phyloP scores from a whole-genome alignment of 2,797 vertebrate species.

The Sebastes miniatus region DNA sequence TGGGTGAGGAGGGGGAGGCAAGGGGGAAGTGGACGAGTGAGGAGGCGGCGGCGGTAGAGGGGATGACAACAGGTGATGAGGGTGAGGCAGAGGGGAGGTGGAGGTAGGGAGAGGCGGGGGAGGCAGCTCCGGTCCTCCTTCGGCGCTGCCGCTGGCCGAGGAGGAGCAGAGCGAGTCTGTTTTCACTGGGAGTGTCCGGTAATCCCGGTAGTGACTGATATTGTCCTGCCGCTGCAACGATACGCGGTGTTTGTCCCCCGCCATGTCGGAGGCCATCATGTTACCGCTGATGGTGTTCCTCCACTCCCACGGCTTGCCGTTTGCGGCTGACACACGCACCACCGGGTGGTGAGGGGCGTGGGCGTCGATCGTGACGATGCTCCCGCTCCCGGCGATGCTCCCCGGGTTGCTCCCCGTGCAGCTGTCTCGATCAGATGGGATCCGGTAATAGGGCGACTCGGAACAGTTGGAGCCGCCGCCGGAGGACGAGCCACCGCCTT shows the following conservation, averaged over 20 bases:
- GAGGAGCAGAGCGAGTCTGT: slow-evolving; percentile 86
- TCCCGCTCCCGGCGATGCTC: slow-evolving; percentile 87
- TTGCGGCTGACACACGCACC: slow-evolving; percentile 88
- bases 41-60: slow-evolving; percentile 57
- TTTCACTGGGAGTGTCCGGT: slow-evolving; percentile 81
- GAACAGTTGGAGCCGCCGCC: slow-evolving; percentile 89
- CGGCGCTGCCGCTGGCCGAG: slow-evolving; percentile 71
- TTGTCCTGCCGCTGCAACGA: slow-evolving; percentile 79
- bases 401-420: slow-evolving; percentile 90
- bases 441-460: slow-evolving; percentile 93
- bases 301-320: slow-evolving; percentile 90
- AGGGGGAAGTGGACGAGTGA: slow-evolving; percentile 52
- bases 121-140: slow-evolving; percentile 81
- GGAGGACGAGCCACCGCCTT: slow-evolving; percentile 87
- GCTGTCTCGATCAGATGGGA: slow-evolving; percentile 90
- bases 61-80: slow-evolving; percentile 53
- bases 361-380: slow-evolving; percentile 93
- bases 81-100: slow-evolving; percentile 69
- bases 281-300: slow-evolving; percentile 85
- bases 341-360: slow-evolving; percentile 94
- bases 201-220: slow-evolving; percentile 83
- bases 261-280: slow-evolving; percentile 71
- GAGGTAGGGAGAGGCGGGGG: slow-evolving; percentile 68
- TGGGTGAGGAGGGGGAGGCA: slow-evolving; percentile 54
- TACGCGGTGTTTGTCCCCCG: slow-evolving; percentile 79